These are phyloP conservation scores for Carassius carassius DNA, from an alignment of 2,113 vertebrate genomes.

Conservation along the genomic window DNA sequence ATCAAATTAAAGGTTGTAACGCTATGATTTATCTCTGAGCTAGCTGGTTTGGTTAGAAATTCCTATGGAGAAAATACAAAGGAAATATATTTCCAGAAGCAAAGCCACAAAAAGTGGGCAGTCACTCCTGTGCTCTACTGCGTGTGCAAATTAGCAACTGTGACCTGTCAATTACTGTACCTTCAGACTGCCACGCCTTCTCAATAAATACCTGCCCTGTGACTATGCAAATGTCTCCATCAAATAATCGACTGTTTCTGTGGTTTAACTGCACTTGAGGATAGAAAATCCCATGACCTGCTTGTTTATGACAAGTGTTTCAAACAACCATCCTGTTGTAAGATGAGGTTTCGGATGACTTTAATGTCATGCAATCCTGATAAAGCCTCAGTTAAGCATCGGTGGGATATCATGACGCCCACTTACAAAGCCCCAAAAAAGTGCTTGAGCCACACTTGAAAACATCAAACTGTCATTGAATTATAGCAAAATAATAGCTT, in stretches of 20 bases:
- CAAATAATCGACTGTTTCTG: background rate
- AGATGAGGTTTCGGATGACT: background rate
- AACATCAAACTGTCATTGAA: background rate
- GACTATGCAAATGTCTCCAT: background rate
- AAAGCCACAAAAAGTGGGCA: background rate
- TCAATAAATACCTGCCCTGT: background rate
- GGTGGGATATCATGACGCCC: background rate
- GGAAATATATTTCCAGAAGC: background rate
- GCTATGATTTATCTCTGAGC: background rate
- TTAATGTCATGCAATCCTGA: background rate
- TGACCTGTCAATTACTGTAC: background rate
- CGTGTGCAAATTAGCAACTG: background rate
- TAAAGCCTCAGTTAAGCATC: background rate
- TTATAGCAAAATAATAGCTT: constrained; percentile 5
- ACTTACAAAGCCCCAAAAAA: background rate
- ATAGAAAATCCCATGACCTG: background rate
- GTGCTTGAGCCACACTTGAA: background rate
- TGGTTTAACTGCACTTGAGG: background rate
- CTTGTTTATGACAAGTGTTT: background rate
- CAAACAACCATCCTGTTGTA: background rate
- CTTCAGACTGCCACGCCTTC: background rate
- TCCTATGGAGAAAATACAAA: background rate
- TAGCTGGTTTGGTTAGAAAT: background rate
- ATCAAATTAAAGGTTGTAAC: background rate
- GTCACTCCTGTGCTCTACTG: background rate